phyloP scores from a whole-genome alignment of 2,888 invertebrate species.

The Synergus itoensis region DNA sequence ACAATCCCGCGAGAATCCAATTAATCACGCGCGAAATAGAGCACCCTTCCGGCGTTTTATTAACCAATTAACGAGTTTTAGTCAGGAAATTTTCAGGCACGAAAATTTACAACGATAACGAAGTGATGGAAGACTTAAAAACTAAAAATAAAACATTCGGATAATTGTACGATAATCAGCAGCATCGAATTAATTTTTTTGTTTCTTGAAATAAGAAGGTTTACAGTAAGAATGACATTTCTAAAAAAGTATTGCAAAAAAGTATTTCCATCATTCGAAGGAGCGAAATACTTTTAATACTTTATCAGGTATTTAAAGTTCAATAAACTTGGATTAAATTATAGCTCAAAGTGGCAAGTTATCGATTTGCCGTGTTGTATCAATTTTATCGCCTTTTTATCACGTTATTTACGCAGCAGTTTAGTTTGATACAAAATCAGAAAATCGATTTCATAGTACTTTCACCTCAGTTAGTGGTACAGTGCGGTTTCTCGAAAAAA shows the following conservation, averaged over 20 bases:
- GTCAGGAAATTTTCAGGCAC: constrained; percentile 13
- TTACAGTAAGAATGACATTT: too few relatives aligned
- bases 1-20: constrained; percentile 60
- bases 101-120: background rate
- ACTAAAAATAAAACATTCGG: background rate
- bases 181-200: background rate
- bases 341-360: background rate
- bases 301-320: background rate
- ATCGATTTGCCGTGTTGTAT: background rate
- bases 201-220: background rate
- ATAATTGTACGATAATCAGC: background rate
- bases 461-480: background rate
- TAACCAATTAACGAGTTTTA: constrained; percentile 64
- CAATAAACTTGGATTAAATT: background rate
- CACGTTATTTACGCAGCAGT: constrained; percentile 11
- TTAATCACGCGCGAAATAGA: constrained; percentile 69
- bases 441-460: constrained; percentile 12
- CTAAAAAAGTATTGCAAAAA: too few relatives aligned
- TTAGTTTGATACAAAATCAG: constrained; percentile 6
- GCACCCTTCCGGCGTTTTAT: constrained; percentile 68
- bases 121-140: background rate
- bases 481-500: background rate
- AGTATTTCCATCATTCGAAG: too few relatives aligned
- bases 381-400: constrained; percentile 12
- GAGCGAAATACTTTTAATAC: too few relatives aligned